These are phyloP conservation scores for Zenarchopterus dispar DNA, from an alignment of 2,797 vertebrate species.

Conservation along the genomic window DNA sequence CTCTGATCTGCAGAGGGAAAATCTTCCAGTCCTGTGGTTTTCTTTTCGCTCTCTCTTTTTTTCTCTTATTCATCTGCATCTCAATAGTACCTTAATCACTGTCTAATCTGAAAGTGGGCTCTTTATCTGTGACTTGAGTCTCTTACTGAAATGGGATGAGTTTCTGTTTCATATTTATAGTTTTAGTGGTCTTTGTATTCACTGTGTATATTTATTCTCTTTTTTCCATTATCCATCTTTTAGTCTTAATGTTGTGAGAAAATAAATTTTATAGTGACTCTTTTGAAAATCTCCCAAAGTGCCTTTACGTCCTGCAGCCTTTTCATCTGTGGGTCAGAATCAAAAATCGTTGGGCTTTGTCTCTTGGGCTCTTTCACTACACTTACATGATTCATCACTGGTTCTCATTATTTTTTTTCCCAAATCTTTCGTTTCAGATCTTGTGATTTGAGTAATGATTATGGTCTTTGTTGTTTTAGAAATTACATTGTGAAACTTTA, in stretches of 20 bases:
- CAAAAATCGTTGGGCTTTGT: slow-evolving; percentile 8
- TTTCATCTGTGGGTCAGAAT: slow-evolving; percentile 40
- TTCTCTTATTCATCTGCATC: slow-evolving; percentile 54
- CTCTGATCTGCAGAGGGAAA: slow-evolving; percentile 43
- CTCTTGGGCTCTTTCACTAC: neutral
- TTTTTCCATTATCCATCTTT: neutral
- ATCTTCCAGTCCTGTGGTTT: slow-evolving; percentile 27
- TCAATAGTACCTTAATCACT: slow-evolving; percentile 42
- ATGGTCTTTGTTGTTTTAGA: neutral
- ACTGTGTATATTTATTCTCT: slow-evolving; percentile 14
- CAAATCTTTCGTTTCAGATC: too few relatives aligned
- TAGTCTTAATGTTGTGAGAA: neutral
- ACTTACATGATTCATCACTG: slow-evolving; percentile 15
- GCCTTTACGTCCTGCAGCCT: slow-evolving; percentile 17
- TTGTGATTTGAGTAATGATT: neutral
- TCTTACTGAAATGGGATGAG: slow-evolving; percentile 29
- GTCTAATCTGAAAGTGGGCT: slow-evolving; percentile 37
- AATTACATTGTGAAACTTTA: slow-evolving; percentile 12
- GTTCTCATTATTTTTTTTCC: neutral
- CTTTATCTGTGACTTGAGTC: slow-evolving; percentile 41
- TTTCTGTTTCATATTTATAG: slow-evolving; percentile 29
- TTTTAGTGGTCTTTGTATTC: slow-evolving; percentile 11
- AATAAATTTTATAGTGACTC: neutral
- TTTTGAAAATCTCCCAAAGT: slow-evolving; percentile 10
- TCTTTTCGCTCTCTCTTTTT: slow-evolving; percentile 4